phyloP scores from a whole-genome alignment of 2,113 vertebrate genomes.

The Periophthalmodon schlosseri region DNA sequence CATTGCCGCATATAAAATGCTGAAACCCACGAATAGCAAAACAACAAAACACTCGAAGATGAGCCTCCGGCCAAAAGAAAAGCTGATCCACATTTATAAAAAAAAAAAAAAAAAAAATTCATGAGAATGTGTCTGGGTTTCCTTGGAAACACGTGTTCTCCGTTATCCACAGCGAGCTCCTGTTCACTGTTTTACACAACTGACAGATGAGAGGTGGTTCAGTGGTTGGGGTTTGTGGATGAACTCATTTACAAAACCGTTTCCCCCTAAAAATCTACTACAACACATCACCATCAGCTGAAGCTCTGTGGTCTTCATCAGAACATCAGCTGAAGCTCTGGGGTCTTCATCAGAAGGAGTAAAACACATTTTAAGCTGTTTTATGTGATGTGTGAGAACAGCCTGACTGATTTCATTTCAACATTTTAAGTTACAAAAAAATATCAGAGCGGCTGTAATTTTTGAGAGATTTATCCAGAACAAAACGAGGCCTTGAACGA shows the following conservation, averaged over 20 bases:
- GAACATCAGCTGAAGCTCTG: slow-evolving; percentile 9
- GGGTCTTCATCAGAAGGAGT: slow-evolving; percentile 2
- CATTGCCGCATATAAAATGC: no score
- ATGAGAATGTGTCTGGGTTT: no score
- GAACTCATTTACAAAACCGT: slow-evolving; percentile 1
- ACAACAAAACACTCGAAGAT: no score
- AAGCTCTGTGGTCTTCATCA: no score
- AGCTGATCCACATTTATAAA: no score
- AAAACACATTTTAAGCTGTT: slow-evolving; percentile 13
- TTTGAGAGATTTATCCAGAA: slow-evolving; percentile 62
- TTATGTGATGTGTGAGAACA: slow-evolving; percentile 18
- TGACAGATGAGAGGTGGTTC: not conserved
- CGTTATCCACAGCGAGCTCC: not conserved
- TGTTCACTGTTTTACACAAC: not conserved
- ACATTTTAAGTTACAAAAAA: slow-evolving; percentile 58
- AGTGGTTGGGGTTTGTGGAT: not conserved
- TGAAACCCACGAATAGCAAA: no score
- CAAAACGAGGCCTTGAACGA: slow-evolving; percentile 35
- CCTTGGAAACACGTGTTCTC: not conserved
- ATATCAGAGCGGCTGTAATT: slow-evolving; percentile 55
- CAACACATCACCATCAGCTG: not conserved
- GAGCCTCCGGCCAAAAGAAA: no score
- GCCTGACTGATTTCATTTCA: slow-evolving; percentile 55
- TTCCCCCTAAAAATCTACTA: slow-evolving; percentile 4
- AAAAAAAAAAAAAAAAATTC: no score